Base-by-base conservation (phyloP, 2,113 vertebrate genomes). In the Perca schrenkii region DNA sequence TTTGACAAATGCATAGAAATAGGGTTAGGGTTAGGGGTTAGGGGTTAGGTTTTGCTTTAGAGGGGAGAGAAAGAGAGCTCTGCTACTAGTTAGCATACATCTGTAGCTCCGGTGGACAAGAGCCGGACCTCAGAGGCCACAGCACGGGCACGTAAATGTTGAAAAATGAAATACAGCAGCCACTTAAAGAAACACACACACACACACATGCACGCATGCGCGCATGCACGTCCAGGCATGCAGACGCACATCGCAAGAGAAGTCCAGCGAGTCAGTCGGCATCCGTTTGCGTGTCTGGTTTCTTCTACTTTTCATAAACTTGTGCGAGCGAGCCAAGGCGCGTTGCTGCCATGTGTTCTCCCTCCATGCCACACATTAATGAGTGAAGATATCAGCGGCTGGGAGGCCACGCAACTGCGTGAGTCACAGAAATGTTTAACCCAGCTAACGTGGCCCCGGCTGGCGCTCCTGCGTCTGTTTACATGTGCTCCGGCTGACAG, bases 61-160 rank as follows among this genome's bases (percentile, higher is more conserved):
- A 40, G 54, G 66, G 31, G 77, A 47, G 77, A 74, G 69, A 74
- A 12, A 31, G 84, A 62, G 86, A 71, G 79, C 77, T 93, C 91
- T 93, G 92, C 93, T 92, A 83, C 88, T 87, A 90, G 89, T 94
- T 94, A 94, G 86, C 90, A 71, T 93, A 84, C 92, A 93, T 94
- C 90, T 93, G 94, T 68, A 82, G 77, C 69, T 79, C 72, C 3
- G 53, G 75, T 69, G 85, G 85, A 92, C 86, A 49, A 56, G 71
- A 77, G 79, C 74, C 36, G 86, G 78, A 82, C 68, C 86, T 86
- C 80, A 72, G 49, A 89, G 88, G 90, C 90, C 91, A 72, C 82
- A 52, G 79, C 74, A 43, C 76, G 66, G 88, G 66, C 88, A 89
- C 87, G 84, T 79, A 61, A 77, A 83, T 77, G 83, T 82, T 89